phyloP scores from a whole-genome alignment of 2,888 invertebrate species.

The Druceiella hillmani region DNA sequence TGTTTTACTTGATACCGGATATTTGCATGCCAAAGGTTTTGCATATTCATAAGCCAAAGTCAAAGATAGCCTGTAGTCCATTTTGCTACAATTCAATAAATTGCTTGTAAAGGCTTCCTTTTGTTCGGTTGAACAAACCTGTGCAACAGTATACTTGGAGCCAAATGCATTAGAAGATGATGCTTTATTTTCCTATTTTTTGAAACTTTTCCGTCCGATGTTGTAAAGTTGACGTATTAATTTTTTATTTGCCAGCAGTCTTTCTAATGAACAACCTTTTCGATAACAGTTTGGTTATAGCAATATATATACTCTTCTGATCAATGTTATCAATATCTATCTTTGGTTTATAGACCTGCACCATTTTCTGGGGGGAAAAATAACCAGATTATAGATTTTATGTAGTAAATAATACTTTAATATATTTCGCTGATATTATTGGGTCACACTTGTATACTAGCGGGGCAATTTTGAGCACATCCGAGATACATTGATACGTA shows the following conservation, averaged over 20 bases:
- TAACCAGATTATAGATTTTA: slow-evolving; percentile 10
- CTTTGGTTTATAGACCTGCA: slow-evolving; percentile 15
- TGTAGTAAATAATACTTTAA: slow-evolving; percentile 16
- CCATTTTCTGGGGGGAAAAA: slow-evolving; percentile 13
- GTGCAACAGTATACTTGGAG: slow-evolving; percentile 15
- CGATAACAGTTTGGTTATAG: slow-evolving; percentile 21
- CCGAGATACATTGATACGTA: slow-evolving; percentile 19
- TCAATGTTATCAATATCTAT: slow-evolving; percentile 20
- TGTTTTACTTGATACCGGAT: slow-evolving; percentile 20
- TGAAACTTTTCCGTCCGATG: slow-evolving; percentile 20
- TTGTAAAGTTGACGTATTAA: slow-evolving; percentile 20
- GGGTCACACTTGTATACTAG: no score
- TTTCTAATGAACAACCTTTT: slow-evolving; percentile 20
- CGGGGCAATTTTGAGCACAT: no score
- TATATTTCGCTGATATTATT: no score
- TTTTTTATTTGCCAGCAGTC: slow-evolving; percentile 21
- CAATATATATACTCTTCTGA: slow-evolving; percentile 19
- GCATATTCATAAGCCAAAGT: slow-evolving; percentile 24
- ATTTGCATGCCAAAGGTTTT: slow-evolving; percentile 19
- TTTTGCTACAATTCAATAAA: no score
- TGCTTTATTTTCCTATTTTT: slow-evolving; percentile 17
- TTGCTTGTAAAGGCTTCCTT: no score
- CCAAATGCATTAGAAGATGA: slow-evolving; percentile 11
- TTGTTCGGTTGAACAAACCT: slow-evolving; percentile 20
- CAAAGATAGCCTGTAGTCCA: no score